phyloP scores from a whole-genome alignment of 1,140 invertebrate species.

The Sminthurides bifidus region DNA sequence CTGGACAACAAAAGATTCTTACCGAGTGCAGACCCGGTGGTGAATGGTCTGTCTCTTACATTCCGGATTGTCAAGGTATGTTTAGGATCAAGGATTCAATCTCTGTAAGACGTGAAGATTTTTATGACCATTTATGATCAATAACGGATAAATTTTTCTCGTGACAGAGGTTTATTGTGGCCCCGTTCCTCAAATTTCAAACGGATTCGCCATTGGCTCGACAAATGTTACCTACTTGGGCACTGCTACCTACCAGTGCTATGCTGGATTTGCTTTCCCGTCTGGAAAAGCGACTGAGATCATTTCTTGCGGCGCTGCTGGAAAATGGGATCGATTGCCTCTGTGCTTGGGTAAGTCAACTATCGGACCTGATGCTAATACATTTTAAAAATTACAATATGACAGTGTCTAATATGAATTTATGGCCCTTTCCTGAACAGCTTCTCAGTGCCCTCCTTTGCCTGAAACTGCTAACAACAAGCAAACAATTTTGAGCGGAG shows the following conservation, averaged over 20 bases:
- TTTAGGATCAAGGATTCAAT: not conserved
- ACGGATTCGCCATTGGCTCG: constrained; percentile 89
- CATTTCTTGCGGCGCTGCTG: constrained; percentile 75
- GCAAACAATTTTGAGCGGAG: constrained; percentile 77
- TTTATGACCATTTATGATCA: not conserved
- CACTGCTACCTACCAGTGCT: constrained; percentile 88
- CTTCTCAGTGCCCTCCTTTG: constrained; percentile 82
- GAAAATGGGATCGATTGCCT: constrained; percentile 81
- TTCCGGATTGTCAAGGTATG: constrained; percentile 81
- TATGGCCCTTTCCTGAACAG: constrained; percentile 34
- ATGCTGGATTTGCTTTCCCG: constrained; percentile 88
- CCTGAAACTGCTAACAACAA: constrained; percentile 78
- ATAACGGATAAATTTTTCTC: not conserved
- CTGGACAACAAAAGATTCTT: constrained; percentile 66
- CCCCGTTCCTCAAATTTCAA: constrained; percentile 92
- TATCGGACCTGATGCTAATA: not conserved
- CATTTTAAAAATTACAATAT: not conserved
- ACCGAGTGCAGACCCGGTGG: constrained; percentile 79
- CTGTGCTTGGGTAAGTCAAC: constrained; percentile 57
- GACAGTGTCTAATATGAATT: not conserved
- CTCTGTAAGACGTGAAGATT: not conserved
- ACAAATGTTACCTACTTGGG: constrained; percentile 89
- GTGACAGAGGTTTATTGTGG: constrained; percentile 86
- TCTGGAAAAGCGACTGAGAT: constrained; percentile 75
- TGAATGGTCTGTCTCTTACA: constrained; percentile 82